phyloP scores from a whole-genome alignment of 2,797 vertebrate genomes.

The Siniperca obscura region DNA sequence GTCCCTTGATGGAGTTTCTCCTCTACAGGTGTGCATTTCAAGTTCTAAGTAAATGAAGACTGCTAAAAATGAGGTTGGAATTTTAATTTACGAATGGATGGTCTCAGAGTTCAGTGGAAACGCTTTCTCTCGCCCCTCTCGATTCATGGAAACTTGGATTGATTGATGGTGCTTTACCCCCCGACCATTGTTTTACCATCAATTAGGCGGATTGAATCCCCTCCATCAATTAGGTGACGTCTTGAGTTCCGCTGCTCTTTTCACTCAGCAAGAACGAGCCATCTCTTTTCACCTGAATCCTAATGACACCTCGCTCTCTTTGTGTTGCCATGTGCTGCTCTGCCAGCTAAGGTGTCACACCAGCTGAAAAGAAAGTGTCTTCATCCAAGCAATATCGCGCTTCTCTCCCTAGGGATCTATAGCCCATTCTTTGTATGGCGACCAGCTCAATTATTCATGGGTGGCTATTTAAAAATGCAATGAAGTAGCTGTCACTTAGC shows the following conservation, averaged over 20 bases:
- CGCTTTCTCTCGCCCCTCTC: constrained; percentile 64
- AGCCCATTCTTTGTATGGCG: constrained; percentile 73
- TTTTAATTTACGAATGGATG: constrained; percentile 75
- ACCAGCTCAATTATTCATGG: constrained; percentile 81
- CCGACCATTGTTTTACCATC: constrained; percentile 70
- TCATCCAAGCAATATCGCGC: constrained; percentile 77
- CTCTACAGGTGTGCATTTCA: constrained; percentile 66
- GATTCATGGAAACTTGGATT: constrained; percentile 56
- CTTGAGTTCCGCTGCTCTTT: constrained; percentile 78
- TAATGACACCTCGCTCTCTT: constrained; percentile 71
- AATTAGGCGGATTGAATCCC: constrained; percentile 81
- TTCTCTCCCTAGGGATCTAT: constrained; percentile 79
- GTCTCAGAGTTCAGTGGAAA: constrained; percentile 68
- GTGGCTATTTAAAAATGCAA: constrained; percentile 84
- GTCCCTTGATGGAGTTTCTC: constrained; percentile 50
- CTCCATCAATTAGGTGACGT: constrained; percentile 70
- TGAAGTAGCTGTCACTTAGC: constrained; percentile 82
- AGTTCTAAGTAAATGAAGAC: constrained; percentile 41
- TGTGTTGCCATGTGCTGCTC: constrained; percentile 73
- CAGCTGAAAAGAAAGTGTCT: constrained; percentile 89
- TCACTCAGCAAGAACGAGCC: constrained; percentile 71
- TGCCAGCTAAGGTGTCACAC: constrained; percentile 84
- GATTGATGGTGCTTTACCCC: constrained; percentile 48
- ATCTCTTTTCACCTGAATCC: constrained; percentile 72
- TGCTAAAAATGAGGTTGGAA: constrained; percentile 40